Evolutionary conservation across 2,888 invertebrate genomes (phyloP), one percentile per base, ranked within the genome.

Genomic region (Drosophila mercatorum): DNA sequence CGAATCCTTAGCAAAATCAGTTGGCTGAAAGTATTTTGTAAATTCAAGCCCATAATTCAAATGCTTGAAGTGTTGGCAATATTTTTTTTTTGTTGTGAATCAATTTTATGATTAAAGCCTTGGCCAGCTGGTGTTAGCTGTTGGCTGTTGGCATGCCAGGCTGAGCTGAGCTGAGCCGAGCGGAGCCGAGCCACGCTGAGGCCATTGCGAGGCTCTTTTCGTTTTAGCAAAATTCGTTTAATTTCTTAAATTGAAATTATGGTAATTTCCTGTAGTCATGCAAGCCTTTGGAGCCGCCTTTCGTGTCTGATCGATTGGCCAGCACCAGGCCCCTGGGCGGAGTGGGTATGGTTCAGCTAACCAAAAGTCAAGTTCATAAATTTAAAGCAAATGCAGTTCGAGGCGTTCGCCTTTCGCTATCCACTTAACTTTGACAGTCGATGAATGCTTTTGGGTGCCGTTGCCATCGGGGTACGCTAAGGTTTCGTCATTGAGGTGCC

Each of bases 221-320:
- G 68, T 75, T 74, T 68, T 52, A 61, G 66, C 71, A 70, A 75
- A 88, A 88, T 81, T 86, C 77, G 79, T 90, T 83, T 88, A 90
- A 88, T 91, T 85, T 88, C 88, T 90, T 85, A 90, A 91, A 91
- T 89, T 89, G 90, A 89, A 89, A 83, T 91, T 89, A 91, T 91
- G 90, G 88, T 91, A 89, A 89, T 91, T 83, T 90, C 83, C 85
- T 76, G 75, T 67, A 88, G 90, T 85, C 89, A 89, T 89, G 89
- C 91, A 78, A 91, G 62, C 85, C 82, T 69, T 87, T 67, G 72
- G 78, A 71, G 71, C 66, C 78, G 51, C 67, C 67, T 72, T 73
- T 88, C 89, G 88, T 90, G 85, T 73, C 63, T 81, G 79, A 72
- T 72, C 57, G 64, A 40, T 31, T 51, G 14, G 43, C 10, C 43